phyloP scores from a whole-genome alignment of 2,888 invertebrate genomes.

The Phytoseiulus persimilis region DNA sequence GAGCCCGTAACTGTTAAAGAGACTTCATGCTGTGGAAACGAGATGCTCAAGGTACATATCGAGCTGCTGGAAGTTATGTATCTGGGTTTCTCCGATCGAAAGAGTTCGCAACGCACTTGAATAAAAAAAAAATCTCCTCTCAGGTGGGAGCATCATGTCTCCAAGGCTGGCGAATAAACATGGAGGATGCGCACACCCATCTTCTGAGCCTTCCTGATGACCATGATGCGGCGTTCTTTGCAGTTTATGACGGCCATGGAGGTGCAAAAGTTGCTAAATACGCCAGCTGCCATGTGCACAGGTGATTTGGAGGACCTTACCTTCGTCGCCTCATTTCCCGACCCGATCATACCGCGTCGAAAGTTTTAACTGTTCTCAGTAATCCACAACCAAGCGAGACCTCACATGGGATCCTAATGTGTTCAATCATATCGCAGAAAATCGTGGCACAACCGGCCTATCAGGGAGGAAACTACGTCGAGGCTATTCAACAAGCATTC shows the following conservation, averaged over 20 bases:
- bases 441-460: conserved; percentile 6
- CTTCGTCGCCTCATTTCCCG: no score
- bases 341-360: no score
- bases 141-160: conserved; percentile 85
- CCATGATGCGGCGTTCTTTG: conserved; percentile 84
- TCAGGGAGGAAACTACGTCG: conserved; percentile 66
- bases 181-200: conserved; percentile 98
- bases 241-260: conserved; percentile 92
- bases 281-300: conserved; percentile 88
- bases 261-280: conserved; percentile 85
- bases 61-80: no score
- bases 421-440: background rate
- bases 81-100: no score
- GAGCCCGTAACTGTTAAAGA: conserved; percentile 76
- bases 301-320: conserved; percentile 67
- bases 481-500: conserved; percentile 79
- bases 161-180: conserved; percentile 97
- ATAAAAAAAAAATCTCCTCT: background rate
- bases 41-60: conserved; percentile 55
- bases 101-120: background rate
- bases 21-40: conserved; percentile 49
- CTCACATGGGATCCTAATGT: background rate
- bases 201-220: conserved; percentile 85
- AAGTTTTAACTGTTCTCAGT: no score
- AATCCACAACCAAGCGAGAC: no score